Percentiles rank a stretch among this genome's conserved stretches.
Conservation (phyloP, 2,113 vertebrate genomes). For the Apaloderma vittatum region DNA sequence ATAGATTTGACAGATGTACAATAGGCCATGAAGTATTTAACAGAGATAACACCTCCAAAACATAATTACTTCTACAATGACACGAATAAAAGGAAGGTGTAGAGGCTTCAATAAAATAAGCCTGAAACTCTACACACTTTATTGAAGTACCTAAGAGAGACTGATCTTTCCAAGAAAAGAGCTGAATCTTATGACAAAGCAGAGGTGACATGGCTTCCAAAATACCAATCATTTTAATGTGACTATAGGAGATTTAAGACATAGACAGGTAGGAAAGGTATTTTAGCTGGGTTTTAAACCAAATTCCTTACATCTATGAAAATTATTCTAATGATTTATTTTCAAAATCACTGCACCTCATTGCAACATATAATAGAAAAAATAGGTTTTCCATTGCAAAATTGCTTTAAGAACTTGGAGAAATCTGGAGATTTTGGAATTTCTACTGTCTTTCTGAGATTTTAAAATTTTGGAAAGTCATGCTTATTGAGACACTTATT, state of each 20-base stretch:
- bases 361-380: not conserved
- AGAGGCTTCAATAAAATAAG: not conserved
- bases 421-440: not conserved
- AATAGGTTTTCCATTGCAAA: not conserved
- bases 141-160: not conserved
- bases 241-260: not conserved
- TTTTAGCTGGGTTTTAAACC: not conserved
- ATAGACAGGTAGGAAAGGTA: not conserved
- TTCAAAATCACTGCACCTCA: not conserved
- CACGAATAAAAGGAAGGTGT: not conserved
- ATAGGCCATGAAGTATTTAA: conserved; percentile 24
- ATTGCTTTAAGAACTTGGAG: not conserved
- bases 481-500: not conserved
- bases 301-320: not conserved
- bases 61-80: conserved; percentile 1
- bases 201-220: not conserved
- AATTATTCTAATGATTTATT: not conserved
- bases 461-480: not conserved
- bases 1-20: conserved; percentile 24
- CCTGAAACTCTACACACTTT: not conserved
- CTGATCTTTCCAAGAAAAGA: not conserved
- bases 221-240: not conserved
- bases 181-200: not conserved
- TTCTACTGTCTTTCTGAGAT: not conserved
- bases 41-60: conserved; percentile 35